Evolutionary conservation across 2,113 vertebrate species (phyloP), one percentile per base, ranked within the genome.

Genomic region (Hippocampus guttulatus): DNA sequence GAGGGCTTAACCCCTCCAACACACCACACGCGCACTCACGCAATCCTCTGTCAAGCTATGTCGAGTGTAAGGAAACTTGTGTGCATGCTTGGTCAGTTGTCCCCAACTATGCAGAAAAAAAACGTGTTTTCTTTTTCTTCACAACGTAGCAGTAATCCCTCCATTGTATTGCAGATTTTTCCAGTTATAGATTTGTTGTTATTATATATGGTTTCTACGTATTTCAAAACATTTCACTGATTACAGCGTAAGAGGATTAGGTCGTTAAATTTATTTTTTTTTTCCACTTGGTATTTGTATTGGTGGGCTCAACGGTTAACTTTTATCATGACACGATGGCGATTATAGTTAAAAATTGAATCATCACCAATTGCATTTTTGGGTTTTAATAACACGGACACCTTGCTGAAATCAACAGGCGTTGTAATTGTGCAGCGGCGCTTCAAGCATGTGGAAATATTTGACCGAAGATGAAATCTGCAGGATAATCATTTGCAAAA

Each of bases 1-100:
- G 66, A 75, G 74, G 74, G 79, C 85, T 90, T 91, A 84, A 83
- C 78, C 83, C 81, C 74, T 65, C 65, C 71, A 30, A 43, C 75
- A 75, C 67, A 68, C 67, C 66, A 63, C 66, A 51, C 47, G 61
- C 8, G 55, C 57, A 64, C 41, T 21, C 55, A 47, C 40, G 41
- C 65, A 61, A 40, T 23, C 51, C 33, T 38, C 20, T 77, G 66
- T 64, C 21, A 73, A 82, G 71, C 74, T 67, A 27, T 67, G 60
- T 10, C 54, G 41, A 71, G 63, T 27, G 64, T 68, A 55, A 64
- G 11, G 20, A 43, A 45, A 12, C 8, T 30, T 52, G 47, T 62
- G 54, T 80, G 70, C 73, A 64, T 79, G 64, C 49, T 38, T 52
- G 23, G 69, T 64, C 70, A 54, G 27, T 61, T 61, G 27, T 58